Base-by-base conservation (phyloP, 2,113 vertebrate species). In the Calonectris borealis region DNA sequence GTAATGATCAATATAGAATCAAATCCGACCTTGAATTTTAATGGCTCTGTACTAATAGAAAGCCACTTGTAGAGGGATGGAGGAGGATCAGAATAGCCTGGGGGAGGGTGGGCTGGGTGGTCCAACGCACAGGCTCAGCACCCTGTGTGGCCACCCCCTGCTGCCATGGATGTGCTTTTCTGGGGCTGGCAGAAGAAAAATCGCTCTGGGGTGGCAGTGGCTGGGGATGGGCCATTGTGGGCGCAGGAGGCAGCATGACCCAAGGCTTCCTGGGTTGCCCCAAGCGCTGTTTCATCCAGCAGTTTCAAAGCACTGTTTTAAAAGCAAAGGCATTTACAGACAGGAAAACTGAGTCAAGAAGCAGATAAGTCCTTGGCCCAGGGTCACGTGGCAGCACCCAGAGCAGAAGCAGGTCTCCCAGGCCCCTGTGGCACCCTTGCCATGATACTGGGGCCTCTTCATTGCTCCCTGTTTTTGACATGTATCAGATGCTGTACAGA, bases 1-100 rank as follows among this genome's bases (percentile, higher is more conserved):
- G 96, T 88, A 86, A 95, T 94, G 92, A 96, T 97, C 94, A 95
- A 95, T 96, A 90, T 3, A 80, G 95, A 94, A 79, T 94, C 93
- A 96, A 93, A 92, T 29, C 85, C 0, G 64, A 94, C 93, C 95
- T 96, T 96, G 96, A 96, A 96, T 97, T 93, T 96, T 96, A 96
- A 96, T 90, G 90, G 80, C 65, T 88, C 75, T 72, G 31, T 76
- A 5, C 62, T 92, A 64, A 92, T 9, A 73, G 87, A 77, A 71
- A 86, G 82, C 49, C 57, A n/a, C 91, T 94, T 76, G 31, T 36
- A 75, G 93, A 77, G 40, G 90, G 92, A 36, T 90, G 81, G 75
- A 90, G 72, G 83, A 89, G 71, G 82, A 75, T 20, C 16, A 68
- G 87, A 75, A 32, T 2, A 57, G 90, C 64, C 72, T 26, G 69